Conservation (phyloP, 1,140 invertebrate species). For the Lepidurus arcticus region DNA sequence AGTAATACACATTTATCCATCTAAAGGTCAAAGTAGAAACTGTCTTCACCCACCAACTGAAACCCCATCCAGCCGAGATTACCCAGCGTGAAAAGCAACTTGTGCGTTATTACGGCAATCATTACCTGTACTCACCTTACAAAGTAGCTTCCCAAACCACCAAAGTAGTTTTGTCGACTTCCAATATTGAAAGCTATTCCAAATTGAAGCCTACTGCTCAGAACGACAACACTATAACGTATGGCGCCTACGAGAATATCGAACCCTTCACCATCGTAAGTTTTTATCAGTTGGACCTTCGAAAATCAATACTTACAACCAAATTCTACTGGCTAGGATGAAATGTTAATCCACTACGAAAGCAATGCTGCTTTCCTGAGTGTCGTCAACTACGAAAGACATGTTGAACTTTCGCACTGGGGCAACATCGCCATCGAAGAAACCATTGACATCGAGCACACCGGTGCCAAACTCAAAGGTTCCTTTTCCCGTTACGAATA, state of each 20-base stretch:
- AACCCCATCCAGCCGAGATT: conserved; percentile 79
- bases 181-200: conserved; percentile 76
- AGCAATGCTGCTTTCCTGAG: conserved; percentile 94
- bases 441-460: conserved; percentile 81
- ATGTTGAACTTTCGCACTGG: conserved; percentile 97
- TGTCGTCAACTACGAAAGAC: conserved; percentile 73
- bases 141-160: conserved; percentile 71
- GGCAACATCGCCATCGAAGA: conserved; percentile 98
- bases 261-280: conserved; percentile 50
- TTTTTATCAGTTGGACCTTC: conserved; percentile 31
- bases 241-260: conserved; percentile 80
- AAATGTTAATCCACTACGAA: conserved; percentile 83
- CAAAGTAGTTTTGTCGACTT: conserved; percentile 65
- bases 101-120: conserved; percentile 75
- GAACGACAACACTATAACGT: conserved; percentile 69
- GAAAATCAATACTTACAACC: background rate
- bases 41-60: conserved; percentile 66
- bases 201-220: conserved; percentile 77
- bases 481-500: conserved; percentile 95
- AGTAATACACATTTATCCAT: conserved; percentile 27
- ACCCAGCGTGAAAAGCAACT: conserved; percentile 89
- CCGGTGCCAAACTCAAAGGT: conserved; percentile 86
- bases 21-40: conserved; percentile 60
- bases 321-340: conserved; percentile 47
- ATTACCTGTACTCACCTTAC: conserved; percentile 81